Base-by-base conservation (phyloP, 1,140 invertebrate species). In the Chelonus insularis region DNA sequence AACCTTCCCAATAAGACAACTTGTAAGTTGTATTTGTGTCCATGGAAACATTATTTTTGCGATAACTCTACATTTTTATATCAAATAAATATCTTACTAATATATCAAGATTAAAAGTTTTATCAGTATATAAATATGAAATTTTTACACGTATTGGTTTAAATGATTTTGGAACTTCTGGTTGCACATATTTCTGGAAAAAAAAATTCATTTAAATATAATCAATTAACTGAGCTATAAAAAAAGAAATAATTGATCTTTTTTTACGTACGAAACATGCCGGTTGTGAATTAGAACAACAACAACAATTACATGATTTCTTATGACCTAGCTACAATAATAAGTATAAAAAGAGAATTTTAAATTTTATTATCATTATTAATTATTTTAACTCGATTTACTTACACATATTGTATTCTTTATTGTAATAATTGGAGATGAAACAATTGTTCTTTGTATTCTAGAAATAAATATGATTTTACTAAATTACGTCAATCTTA, bases 1-100 rank as follows among this genome's bases (percentile, higher is more conserved):
- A 77, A 2, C 71, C 79, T 4, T 79, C 79, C 67, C 83, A 82
- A 63, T 84, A 88, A 0, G 86, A 87, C 4, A 85, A 79, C 29
- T 77, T 78, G 55, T 88, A 87, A 0, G 85, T 86, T 2, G 86
- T 87, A 9, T 81, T 68, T 20, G 84, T 79, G 7, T 86, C 84
- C 69, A 87, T 68, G 7, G 82, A 82, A 9, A 79, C 64, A n/a
- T 74, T 72, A 0, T 84, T 79, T 62, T 82, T 82, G 62, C 77
- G 71, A 50, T 84, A 86, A 63, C 81, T 80, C 36, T 83, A 63
- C n/a, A n/a, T n/a, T n/a, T 51, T 41, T 4, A 45, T 54, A 4
- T 9, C 11, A 12, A 21, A 25, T 23, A 23, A 12, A 16, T 37
- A 39, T 34, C 1, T 50, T n/a, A n/a, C n/a, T n/a, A n/a, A n/a